Conservation (phyloP, 2,113 vertebrate species). For the human (Homo sapiens) region DNA sequence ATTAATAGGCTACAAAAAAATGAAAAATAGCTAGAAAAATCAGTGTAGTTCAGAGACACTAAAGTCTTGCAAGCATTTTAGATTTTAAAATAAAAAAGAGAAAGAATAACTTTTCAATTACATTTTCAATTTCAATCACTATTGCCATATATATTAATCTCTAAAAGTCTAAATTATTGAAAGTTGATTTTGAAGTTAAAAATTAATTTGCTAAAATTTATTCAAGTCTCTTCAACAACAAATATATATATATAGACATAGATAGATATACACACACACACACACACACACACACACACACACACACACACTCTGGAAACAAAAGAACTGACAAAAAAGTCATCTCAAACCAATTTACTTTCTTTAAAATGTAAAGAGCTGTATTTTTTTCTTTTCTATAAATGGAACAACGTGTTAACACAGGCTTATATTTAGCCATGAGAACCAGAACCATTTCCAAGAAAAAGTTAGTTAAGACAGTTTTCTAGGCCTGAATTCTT, state of each 20-base stretch:
- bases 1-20: slow-evolving; percentile 9
- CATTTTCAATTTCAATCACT: slow-evolving; percentile 32
- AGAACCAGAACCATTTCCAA: slow-evolving; percentile 65
- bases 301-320: slow-evolving; percentile 13
- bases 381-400: slow-evolving; percentile 68
- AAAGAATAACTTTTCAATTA: neutral
- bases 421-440: slow-evolving; percentile 65
- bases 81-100: neutral
- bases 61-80: neutral
- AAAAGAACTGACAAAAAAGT: slow-evolving; percentile 59
- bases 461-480: slow-evolving; percentile 34
- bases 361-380: slow-evolving; percentile 57
- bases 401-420: slow-evolving; percentile 64
- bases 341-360: slow-evolving; percentile 50
- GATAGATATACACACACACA: too few species aligned
- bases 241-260: too few species aligned
- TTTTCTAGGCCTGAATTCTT: slow-evolving; percentile 35
- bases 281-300: too few species aligned
- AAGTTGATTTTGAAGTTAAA: slow-evolving; percentile 32
- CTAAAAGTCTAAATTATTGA: slow-evolving; percentile 30
- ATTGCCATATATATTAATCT: neutral
- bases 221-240: neutral
- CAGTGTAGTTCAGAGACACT: neutral
- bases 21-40: neutral
- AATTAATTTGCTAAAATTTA: slow-evolving; percentile 8